These are phyloP conservation scores for Polypterus bichir DNA, from an alignment of 2,113 vertebrate genomes.

Conservation along the genomic window DNA sequence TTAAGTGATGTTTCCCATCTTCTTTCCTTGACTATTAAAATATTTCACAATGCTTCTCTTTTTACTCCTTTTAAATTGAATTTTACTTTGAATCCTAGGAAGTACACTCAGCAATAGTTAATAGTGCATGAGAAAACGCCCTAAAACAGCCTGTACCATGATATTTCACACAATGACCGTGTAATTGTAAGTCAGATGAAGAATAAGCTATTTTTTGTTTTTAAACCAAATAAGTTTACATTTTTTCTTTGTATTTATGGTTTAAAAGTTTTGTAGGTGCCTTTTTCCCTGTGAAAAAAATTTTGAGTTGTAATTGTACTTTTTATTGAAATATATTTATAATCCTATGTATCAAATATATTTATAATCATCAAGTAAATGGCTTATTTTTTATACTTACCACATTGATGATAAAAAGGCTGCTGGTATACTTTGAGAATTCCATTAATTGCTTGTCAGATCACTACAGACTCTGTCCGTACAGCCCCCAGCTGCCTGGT, in stretches of 20 bases:
- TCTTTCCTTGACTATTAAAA: slow-evolving; percentile 1
- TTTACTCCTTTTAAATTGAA: not conserved
- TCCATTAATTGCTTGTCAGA: no score
- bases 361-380: no score
- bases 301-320: no score
- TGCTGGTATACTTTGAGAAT: no score
- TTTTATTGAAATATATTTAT: no score
- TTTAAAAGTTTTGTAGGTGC: no score
- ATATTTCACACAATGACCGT: not conserved
- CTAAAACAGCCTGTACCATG: slow-evolving; percentile 1
- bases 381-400: no score
- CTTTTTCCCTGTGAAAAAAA: no score
- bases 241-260: not conserved
- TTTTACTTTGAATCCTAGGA: not conserved
- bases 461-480: no score
- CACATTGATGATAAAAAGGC: no score
- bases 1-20: slow-evolving; percentile 11
- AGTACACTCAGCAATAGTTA: not conserved
- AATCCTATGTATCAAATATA: no score
- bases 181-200: not conserved
- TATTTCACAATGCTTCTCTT: not conserved
- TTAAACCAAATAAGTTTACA: not conserved
- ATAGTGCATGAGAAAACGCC: not conserved
- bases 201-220: no score
- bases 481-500: slow-evolving; percentile 33